A percentile compares a stretch with the other conserved stretches of the same genome.
These are phyloP conservation scores for Tragelaphus imberbis DNA, from an alignment of 2,113 vertebrate species.

Conservation along the genomic window DNA sequence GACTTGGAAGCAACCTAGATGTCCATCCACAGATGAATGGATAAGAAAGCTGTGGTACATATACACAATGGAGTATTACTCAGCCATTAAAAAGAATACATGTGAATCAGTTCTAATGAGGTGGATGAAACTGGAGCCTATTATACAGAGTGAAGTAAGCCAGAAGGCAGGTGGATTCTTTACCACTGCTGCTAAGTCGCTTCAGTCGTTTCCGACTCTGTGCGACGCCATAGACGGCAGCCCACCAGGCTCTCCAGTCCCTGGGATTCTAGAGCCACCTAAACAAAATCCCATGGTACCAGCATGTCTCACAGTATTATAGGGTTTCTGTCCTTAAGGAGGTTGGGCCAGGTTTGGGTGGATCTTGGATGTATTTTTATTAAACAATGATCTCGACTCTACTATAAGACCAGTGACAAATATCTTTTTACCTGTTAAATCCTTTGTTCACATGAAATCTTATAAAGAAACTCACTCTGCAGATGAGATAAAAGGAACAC, in stretches of 20 bases:
- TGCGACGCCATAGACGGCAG: no score
- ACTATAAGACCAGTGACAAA: background rate
- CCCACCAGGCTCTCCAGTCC: no score
- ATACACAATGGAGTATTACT: no score
- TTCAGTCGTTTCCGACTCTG: no score
- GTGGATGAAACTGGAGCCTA: no score
- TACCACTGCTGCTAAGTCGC: background rate
- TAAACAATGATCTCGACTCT: background rate
- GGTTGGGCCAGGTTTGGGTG: background rate
- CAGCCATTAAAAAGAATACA: no score
- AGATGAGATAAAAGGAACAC: background rate
- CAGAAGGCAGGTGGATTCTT: background rate
- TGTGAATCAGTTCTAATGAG: no score
- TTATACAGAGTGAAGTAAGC: no score
- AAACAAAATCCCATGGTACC: background rate
- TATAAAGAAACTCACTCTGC: background rate
- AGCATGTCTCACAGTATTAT: fast-evolving
- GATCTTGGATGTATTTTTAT: background rate
- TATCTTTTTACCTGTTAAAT: constrained; percentile 14
- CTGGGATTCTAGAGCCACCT: no score
- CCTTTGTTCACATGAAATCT: background rate
- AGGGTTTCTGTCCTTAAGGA: background rate
- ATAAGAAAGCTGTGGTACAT: no score
- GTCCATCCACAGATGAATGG: no score
- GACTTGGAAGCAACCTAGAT: no score